Conservation (phyloP, 1,140 invertebrate species). For the Aphelenchoides besseyi region DNA sequence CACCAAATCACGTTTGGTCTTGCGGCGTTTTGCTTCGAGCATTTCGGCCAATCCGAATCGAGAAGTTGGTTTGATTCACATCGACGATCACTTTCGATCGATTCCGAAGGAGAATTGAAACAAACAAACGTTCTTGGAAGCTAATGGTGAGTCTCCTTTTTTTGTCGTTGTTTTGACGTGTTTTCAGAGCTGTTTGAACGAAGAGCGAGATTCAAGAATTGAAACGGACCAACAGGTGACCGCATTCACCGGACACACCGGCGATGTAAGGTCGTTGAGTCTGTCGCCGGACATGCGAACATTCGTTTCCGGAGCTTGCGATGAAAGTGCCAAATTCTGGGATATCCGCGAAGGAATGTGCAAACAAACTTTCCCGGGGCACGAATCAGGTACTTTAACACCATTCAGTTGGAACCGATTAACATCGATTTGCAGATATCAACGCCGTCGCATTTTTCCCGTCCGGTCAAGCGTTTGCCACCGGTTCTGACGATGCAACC, state of each 20-base stretch:
- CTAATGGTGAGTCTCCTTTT: no score
- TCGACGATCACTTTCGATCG: no score
- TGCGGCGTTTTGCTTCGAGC: no score
- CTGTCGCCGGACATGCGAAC: slow-evolving; percentile 88
- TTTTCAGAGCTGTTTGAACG: no score
- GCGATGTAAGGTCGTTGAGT: slow-evolving; percentile 95
- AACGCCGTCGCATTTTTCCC: slow-evolving; percentile 71
- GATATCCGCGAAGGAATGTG: slow-evolving; percentile 95
- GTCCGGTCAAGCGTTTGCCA: slow-evolving; percentile 90
- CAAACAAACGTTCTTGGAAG: slow-evolving; percentile 7
- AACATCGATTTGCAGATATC: no score
- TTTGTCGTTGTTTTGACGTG: no score
- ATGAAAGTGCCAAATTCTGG: slow-evolving; percentile 95
- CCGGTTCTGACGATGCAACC: slow-evolving; percentile 94
- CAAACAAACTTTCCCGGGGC: slow-evolving; percentile 95
- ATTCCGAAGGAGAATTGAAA: no score
- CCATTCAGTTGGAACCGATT: no score
- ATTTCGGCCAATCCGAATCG: no score
- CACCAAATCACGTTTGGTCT: no score
- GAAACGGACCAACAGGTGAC: slow-evolving; percentile 95
- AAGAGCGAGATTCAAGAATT: slow-evolving; percentile 95
- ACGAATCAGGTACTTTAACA: slow-evolving; percentile 96
- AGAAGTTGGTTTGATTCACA: no score
- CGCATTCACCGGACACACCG: slow-evolving; percentile 92
- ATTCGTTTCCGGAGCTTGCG: slow-evolving; percentile 94